phyloP scores from a whole-genome alignment of 2,113 vertebrate genomes.

The Thamnaconus septentrionalis region DNA sequence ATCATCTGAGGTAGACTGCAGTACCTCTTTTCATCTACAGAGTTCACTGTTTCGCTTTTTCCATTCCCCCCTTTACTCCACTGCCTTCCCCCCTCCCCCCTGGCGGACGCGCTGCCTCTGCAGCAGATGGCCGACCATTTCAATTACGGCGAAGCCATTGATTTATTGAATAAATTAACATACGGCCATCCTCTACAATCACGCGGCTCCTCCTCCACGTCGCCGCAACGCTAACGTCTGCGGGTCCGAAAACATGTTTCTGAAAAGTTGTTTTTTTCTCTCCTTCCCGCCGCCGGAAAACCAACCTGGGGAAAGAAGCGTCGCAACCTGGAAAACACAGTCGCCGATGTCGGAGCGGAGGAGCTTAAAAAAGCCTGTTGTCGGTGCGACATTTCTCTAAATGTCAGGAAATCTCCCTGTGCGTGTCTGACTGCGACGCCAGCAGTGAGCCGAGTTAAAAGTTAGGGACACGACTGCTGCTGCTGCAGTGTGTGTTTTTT shows the following conservation, averaged over 20 bases:
- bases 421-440: conserved; percentile 29
- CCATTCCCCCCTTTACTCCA: background rate
- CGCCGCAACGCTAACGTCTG: no score
- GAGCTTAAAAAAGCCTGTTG: conserved; percentile 21
- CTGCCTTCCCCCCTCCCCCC: background rate
- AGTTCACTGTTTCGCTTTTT: conserved; percentile 71
- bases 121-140: conserved; percentile 50
- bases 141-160: conserved; percentile 69
- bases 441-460: conserved; percentile 47
- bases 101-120: conserved; percentile 11
- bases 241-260: no score
- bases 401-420: conserved; percentile 60
- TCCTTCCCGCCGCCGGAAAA: no score
- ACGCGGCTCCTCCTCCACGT: conserved; percentile 34
- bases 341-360: conserved; percentile 4
- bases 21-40: conserved; percentile 60
- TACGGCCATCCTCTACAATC: conserved; percentile 65
- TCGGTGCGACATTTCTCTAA: conserved; percentile 42
- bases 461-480: conserved; percentile 30
- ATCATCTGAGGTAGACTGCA: conserved; percentile 21
- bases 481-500: conserved; percentile 18
- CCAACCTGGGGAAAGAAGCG: no score
- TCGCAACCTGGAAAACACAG: conserved; percentile 50
- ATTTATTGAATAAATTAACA: conserved; percentile 76
- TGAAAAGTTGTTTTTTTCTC: no score